Evolutionary conservation across 2,113 vertebrate species (phyloP), one percentile per base, ranked within the genome.

Genomic region (Ursus arctos): DNA sequence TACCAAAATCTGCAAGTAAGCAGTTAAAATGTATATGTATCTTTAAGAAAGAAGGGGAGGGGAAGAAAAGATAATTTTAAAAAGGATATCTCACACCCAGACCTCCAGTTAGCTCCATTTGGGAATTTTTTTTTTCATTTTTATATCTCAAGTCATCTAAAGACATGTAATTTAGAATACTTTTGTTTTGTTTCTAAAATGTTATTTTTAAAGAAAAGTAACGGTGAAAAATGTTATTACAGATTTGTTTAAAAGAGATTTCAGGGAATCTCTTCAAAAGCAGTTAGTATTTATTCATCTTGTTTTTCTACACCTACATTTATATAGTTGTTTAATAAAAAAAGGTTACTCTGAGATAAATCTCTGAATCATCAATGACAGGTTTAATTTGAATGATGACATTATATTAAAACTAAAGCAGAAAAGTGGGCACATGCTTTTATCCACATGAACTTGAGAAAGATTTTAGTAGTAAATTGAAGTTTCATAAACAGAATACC

Each of bases 321-420:
- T 72, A 72, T 1, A 72, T 22, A 4, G 79, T 21, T 53, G 12
- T 63, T 84, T 28, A 16, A 24, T 63, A 71, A 57, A 88, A 4
- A 81, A 79, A 28, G 24, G 28, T 47, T 36, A 47, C 11, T 53
- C 88, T 91, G 21, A 93, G 28, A 96, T 36, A 88, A 84, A 36
- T 12, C 26, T 91, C 80, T 95, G 4, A 94, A 88, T 13, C 18
- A 80, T 9, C 14, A 65, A 43, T 65, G 22, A 92, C 57, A 91
- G 15, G 59, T 61, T 92, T 72, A 28, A 85, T 65, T 63, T 80
- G 19, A 53, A 63, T 72, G 77, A 72, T 81, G 71, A 55, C 4
- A 33, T 12, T 22, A 51, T 40, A 61, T 88, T 49, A 59, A 96
- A 97, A 85, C n/a, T 47, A 93, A 80, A 81, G 57, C 71, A 93